Percentiles rank a stretch among this genome's conserved stretches.
These are phyloP conservation scores for Drosophila burlai DNA, from an alignment of 1,140 invertebrate species.

Conservation along the genomic window DNA sequence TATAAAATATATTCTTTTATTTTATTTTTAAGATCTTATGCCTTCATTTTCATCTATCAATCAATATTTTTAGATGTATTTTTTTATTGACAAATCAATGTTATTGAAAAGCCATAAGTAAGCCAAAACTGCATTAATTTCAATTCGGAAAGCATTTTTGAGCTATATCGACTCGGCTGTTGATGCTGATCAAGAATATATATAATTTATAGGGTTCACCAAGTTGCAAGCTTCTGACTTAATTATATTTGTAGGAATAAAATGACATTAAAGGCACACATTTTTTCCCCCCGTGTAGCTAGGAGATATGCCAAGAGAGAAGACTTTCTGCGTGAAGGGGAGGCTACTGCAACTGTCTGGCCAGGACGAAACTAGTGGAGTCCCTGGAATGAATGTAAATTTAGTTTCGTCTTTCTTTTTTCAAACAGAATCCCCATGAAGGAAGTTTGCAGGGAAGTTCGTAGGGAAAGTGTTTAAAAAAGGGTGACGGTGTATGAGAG, in stretches of 20 bases:
- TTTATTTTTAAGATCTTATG: too few species aligned
- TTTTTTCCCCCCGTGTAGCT: not conserved
- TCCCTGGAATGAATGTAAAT: constrained; percentile 19
- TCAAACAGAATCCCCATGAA: constrained; percentile 2
- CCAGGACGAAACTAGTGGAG: constrained; percentile 14
- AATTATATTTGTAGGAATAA: not conserved
- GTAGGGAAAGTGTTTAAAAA: constrained; percentile 35
- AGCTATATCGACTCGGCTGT: too few species aligned
- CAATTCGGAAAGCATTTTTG: too few species aligned
- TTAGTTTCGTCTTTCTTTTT: constrained; percentile 10
- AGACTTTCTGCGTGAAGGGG: not conserved
- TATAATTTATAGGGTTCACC: too few species aligned
- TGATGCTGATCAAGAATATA: too few species aligned
- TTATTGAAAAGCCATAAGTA: too few species aligned
- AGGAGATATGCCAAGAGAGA: constrained; percentile 9
- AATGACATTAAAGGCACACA: not conserved
- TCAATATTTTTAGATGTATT: too few species aligned
- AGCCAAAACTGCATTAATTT: too few species aligned
- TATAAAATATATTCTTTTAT: too few species aligned
- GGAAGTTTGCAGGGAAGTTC: constrained; percentile 20
- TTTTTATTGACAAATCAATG: too few species aligned
- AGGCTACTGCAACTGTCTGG: not conserved
- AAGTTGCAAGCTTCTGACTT: too few species aligned
- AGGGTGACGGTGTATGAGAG: not conserved
- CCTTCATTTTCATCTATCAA: too few species aligned